Percentiles rank a stretch among this genome's conserved stretches.
These are phyloP conservation scores for Cantharis rufa DNA, from an alignment of 2,888 invertebrate genomes.

Conservation along the genomic window DNA sequence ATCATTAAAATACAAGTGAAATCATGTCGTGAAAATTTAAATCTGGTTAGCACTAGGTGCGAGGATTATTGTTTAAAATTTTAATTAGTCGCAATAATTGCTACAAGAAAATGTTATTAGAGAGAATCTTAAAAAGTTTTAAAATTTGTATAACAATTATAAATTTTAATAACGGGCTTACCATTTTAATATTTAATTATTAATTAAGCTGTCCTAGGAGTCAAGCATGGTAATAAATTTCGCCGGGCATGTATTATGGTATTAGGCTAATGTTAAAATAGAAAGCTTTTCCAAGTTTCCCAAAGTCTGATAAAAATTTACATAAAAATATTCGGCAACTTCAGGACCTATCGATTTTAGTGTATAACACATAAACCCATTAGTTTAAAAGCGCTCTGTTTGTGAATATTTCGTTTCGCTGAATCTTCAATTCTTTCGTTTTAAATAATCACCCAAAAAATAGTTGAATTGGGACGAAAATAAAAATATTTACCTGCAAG, in stretches of 20 bases:
- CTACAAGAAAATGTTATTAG: background rate
- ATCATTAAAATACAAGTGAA: background rate
- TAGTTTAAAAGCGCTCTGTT: background rate
- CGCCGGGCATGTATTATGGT: background rate
- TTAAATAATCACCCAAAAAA: background rate
- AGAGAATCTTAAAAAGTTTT: background rate
- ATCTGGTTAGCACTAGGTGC: background rate
- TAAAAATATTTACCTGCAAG: conserved; percentile 49
- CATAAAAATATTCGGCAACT: background rate
- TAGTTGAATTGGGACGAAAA: background rate
- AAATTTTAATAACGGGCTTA: background rate
- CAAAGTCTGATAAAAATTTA: background rate
- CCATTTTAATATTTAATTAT: background rate
- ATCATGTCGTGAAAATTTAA: background rate
- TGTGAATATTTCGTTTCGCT: background rate
- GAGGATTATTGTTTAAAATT: background rate
- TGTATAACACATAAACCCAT: background rate
- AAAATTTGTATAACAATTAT: background rate
- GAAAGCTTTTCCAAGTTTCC: background rate
- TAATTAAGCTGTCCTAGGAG: background rate
- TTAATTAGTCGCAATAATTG: background rate
- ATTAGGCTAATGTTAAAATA: background rate
- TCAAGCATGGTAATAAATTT: background rate
- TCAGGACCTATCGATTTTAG: background rate
- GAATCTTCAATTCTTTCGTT: background rate